These are phyloP conservation scores for Embidobia sp. DNA, from an alignment of 2,888 invertebrate genomes.

Conservation along the genomic window DNA sequence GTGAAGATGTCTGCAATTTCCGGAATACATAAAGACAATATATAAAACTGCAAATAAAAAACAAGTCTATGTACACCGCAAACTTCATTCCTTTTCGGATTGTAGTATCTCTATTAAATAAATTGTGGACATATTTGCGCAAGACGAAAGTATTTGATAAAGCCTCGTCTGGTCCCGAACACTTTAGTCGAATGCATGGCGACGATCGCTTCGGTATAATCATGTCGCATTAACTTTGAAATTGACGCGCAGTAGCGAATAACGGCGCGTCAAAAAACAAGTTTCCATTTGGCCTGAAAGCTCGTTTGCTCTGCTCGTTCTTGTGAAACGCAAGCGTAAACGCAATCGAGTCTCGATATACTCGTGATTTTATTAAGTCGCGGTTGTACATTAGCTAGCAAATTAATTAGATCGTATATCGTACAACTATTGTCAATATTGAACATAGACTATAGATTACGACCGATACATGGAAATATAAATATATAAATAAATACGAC, in stretches of 20 bases:
- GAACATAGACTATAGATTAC: constrained; percentile 72
- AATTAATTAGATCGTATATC: constrained; percentile 74
- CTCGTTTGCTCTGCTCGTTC: constrained; percentile 59
- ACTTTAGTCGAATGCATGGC: constrained; percentile 39
- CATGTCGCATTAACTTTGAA: constrained; percentile 59
- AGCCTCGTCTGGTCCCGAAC: constrained; percentile 29
- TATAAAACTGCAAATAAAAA: constrained; percentile 29
- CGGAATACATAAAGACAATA: constrained; percentile 33
- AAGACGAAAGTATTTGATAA: not conserved
- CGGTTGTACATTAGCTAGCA: constrained; percentile 77
- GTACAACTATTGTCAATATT: constrained; percentile 79
- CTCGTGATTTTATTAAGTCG: constrained; percentile 65
- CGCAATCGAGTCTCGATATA: constrained; percentile 59
- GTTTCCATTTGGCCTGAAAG: constrained; percentile 73
- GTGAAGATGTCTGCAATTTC: constrained; percentile 1
- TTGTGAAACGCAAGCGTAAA: constrained; percentile 55
- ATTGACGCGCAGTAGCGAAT: constrained; percentile 48
- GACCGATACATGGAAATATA: constrained; percentile 70
- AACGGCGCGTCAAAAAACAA: constrained; percentile 62
- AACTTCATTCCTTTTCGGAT: constrained; percentile 18
- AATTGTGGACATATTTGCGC: constrained; percentile 4
- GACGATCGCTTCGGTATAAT: constrained; percentile 61
- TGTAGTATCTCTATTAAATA: constrained; percentile 8
- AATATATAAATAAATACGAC: constrained; percentile 7
- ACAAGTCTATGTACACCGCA: constrained; percentile 16